Evolutionary conservation across 2,113 vertebrate genomes (phyloP), one percentile per base, ranked within the genome.

Genomic region (Python bivittatus): DNA sequence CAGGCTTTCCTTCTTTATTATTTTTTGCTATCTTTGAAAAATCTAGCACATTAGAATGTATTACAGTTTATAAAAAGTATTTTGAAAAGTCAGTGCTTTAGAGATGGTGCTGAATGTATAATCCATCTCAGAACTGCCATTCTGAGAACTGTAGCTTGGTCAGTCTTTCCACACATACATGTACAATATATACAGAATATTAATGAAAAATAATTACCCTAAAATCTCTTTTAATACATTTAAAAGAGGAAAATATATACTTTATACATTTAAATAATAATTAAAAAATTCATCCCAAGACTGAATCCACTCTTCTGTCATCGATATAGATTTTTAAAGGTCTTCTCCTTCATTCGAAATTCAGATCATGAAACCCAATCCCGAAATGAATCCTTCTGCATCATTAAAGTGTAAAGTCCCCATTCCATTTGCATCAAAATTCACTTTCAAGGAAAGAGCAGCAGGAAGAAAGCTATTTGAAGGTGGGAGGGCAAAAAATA

Each of bases 321-420:
- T 20, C 84, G 27, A 86, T 93, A 42, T 25, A 52, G 54, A 92
- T 90, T 94, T 91, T 68, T 91, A 92, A 93, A 95, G 94, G 88
- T 96, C 96, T 93, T 96, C 95, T 96, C 96, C 97, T 97, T 97
- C 97, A 97, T 97, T 97, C 97, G 95, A 96, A 96, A 98, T 97
- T 97, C 97, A 97, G 94, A 95, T 96, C 96, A 96, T 97, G 97
- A 97, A 96, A 96, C 95, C 89, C 93, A 96, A 97, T 95, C 97
- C 97, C 91, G 96, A 94, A 96, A 93, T 92, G 94, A 96, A 97
- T 95, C 97, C 96, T 94, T 92, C 93, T 95, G 96, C 97, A 97
- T 95, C 97, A 91, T 90, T 88, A 56, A 93, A 95, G 96, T 84
- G 88, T 84, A 90, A 90, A 94, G 97, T 96, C 96, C 95, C 94